Evolutionary conservation across 1,140 invertebrate species (phyloP).

Genomic region (Ceratosolen solmsi): DNA sequence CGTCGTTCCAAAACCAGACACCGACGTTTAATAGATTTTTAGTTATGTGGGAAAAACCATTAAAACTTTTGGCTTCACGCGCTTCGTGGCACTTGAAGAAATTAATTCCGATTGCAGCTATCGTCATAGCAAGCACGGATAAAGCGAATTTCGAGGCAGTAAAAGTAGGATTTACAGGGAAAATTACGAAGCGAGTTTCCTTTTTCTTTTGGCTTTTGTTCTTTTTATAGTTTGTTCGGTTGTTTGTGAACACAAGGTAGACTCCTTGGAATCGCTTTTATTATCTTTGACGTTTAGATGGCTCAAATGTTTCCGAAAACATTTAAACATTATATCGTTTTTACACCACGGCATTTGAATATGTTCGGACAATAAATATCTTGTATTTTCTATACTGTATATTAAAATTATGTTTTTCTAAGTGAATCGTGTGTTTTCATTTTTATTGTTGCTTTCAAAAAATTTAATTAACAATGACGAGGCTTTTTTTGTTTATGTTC

Average conservation of each 20-base stretch:
- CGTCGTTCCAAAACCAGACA: not conserved
- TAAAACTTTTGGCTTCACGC: constrained; percentile 60
- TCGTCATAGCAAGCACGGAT: constrained; percentile 44
- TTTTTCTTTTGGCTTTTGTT: constrained; percentile 5
- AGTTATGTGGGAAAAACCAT: constrained; percentile 59
- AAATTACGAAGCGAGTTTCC: constrained; percentile 33
- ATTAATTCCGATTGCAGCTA: constrained; percentile 66
- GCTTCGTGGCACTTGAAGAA: constrained; percentile 58
- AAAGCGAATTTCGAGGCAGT: constrained; percentile 46
- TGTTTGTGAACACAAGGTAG: constrained; percentile 10
- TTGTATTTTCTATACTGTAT: too few species aligned
- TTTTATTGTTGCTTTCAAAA: too few species aligned
- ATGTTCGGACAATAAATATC: not conserved
- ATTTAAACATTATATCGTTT: not conserved
- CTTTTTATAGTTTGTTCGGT: constrained; percentile 16
- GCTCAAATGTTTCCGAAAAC: not conserved
- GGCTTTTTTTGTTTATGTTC: too few species aligned
- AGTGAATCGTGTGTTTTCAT: too few species aligned
- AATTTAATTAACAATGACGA: too few species aligned
- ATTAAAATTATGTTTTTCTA: too few species aligned
- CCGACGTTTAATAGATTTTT: constrained; percentile 65
- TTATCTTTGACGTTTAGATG: not conserved
- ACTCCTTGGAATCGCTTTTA: constrained; percentile 11
- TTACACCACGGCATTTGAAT: not conserved
- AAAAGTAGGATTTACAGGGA: constrained; percentile 41